phyloP scores from a whole-genome alignment of 2,113 vertebrate genomes.

The Malurus alboscapulatus region DNA sequence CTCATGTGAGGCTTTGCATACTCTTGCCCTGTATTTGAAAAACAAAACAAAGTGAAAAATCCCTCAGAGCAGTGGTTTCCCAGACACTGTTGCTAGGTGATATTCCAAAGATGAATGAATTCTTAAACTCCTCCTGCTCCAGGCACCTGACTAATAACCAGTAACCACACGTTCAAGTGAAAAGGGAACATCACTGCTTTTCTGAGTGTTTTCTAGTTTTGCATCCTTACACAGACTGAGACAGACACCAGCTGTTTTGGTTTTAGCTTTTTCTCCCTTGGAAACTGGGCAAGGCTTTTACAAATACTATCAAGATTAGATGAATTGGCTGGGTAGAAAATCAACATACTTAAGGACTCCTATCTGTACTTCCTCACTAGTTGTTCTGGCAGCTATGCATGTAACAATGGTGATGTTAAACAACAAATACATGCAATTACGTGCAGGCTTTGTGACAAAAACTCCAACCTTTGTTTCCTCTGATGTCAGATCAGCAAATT shows the following conservation, averaged over 20 bases:
- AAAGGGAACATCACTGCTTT: neutral
- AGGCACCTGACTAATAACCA: neutral
- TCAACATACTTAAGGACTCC: neutral
- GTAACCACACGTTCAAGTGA: neutral
- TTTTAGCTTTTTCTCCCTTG: neutral
- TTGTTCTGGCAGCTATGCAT: neutral
- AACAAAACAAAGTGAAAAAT: slow-evolving; percentile 20
- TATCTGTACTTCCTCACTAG: neutral
- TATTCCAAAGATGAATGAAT: slow-evolving; percentile 21
- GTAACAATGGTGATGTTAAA: neutral
- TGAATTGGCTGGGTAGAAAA: neutral
- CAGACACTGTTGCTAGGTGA: slow-evolving; percentile 52
- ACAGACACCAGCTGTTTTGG: neutral
- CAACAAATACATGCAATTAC: neutral
- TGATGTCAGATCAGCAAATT: neutral
- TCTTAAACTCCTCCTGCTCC: neutral
- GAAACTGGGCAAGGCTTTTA: neutral
- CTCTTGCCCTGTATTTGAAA: neutral
- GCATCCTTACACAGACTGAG: neutral
- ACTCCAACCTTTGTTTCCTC: neutral
- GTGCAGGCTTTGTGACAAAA: neutral
- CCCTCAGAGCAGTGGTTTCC: slow-evolving; percentile 2
- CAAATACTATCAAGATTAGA: neutral
- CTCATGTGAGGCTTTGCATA: neutral
- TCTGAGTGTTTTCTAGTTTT: neutral